Base-by-base conservation (phyloP, 2,113 vertebrate species). In the Lanius collurio region DNA sequence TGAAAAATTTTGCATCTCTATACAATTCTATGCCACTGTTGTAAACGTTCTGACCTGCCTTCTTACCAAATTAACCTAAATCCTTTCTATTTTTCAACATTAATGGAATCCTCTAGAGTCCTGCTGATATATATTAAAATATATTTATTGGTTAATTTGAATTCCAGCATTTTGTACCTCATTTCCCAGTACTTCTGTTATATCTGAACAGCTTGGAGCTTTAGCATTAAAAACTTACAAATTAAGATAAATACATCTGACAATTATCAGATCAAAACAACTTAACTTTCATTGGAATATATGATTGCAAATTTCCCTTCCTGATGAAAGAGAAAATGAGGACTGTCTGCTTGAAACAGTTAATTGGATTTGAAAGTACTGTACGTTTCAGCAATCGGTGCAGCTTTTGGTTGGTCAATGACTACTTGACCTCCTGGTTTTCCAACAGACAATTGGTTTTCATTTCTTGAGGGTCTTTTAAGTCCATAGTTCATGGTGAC, bases 51-150 rank as follows among this genome's bases (percentile, higher is more conserved):
- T 99, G 98, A 99, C 98, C 98, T 98, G 98, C 98, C 98, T 99
- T 99, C 99, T 99, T 99, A 99, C 99, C 98, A 99, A 99, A 99
- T 99, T 99, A 99, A 99, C 99, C 99, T 98, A 99, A 99, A 99
- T 99, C 98, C 98, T 98, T 98, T 98, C 98, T 98, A 98, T 98
- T 98, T 98, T 98, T 98, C 98, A 98, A 98, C 97, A 98, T 99
- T 99, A 99, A 99, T 99, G 99, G 98, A 99, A 99, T 99, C 99
- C 98, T 99, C 98, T 98, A 97, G 98, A 98, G 98, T 98, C 98
- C 98, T 98, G 98, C 98, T 98, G 98, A 98, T 98, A 98, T 98
- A 98, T 98, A 98, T 98, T 98, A 98, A 98, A 98, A 98, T 98
- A 98, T 98, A 98, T 98, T 98, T 98, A 98, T 98, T 98, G 98